Evolutionary conservation across 2,888 invertebrate genomes (phyloP), one percentile per base, ranked within the genome.

Genomic region (Callyntrura guangdongensis): DNA sequence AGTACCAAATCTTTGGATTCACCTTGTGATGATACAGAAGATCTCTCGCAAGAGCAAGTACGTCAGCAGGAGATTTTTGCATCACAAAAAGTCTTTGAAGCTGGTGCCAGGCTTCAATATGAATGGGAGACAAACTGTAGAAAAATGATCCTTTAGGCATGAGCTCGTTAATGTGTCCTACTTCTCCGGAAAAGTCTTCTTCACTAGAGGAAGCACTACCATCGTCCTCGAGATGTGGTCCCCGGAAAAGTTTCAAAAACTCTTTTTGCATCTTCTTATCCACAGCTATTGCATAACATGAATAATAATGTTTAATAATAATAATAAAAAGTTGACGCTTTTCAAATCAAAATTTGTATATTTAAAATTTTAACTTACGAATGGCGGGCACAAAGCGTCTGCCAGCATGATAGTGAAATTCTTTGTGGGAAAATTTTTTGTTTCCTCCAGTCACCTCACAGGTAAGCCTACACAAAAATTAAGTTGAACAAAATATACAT

Each of bases 1-100:
- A 17, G 45, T 91, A 92, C 92, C 92, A 92, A 27, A 92, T 64
- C 22, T 92, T 92, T 0, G 91, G 91, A 17, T 92, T 74, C 0
- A 92, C 69, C 72, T 89, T 91, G 61, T 88, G 84, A 17, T 56
- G 86, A 22, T 82, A 72, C 2, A 83, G 81, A 0, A 92, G 74
- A 79, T 83, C 81, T 25, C 72, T 89, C 12, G 92, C 92, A 3
- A 91, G 67, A 12, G 14, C 11, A 4, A 79, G 17, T 1, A 91
- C 85, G 3, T 89, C 88, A 20, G 56, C 64, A 2, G 91, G 85
- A 0, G 59, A 36, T 5, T 69, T 17, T 89, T 88, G 91, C 84
- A 59, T 59, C 14, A 91, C 89, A 53, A 91, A 89, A 1, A 91
- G 1, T 53, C 86, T 20, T 49, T 87, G 87, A 9, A 91, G 67